Evolutionary conservation across 2,888 invertebrate genomes (phyloP).

Genomic region (Drosophila mayaguana): DNA sequence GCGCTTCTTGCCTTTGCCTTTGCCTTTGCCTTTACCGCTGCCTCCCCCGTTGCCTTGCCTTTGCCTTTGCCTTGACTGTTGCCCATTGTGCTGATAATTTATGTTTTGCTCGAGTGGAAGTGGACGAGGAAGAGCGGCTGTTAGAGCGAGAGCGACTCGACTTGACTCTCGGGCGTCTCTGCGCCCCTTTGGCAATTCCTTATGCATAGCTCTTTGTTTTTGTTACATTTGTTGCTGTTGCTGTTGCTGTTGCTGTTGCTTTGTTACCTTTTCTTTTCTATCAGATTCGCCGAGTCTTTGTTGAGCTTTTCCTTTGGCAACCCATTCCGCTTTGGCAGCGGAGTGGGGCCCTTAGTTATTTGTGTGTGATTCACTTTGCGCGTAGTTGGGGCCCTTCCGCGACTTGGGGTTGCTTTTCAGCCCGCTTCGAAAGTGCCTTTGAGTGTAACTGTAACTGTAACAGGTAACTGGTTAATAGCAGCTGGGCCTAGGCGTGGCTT

Average conservation of each 20-base stretch:
- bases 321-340: constrained; percentile 55
- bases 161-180: constrained; percentile 34
- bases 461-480: not conserved
- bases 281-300: constrained; percentile 44
- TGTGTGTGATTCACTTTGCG: constrained; percentile 57
- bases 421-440: constrained; percentile 19
- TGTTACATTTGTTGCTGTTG: constrained; percentile 15
- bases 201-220: constrained; percentile 31
- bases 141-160: not conserved
- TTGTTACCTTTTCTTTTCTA: constrained; percentile 56
- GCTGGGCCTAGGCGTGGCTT: constrained; percentile 60
- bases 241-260: not conserved
- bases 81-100: constrained; percentile 70
- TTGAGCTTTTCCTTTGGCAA: constrained; percentile 61
- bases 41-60: not conserved
- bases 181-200: constrained; percentile 37
- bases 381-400: constrained; percentile 33
- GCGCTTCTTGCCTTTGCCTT: not conserved
- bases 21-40: not conserved
- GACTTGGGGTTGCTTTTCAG: constrained; percentile 40
- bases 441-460: constrained; percentile 22
- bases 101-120: constrained; percentile 44
- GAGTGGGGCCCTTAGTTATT: constrained; percentile 38
- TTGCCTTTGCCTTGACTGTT: constrained; percentile 58
- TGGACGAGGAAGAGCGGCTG: not conserved